Base-by-base conservation (phyloP, 1,140 invertebrate genomes). In the Druon quercuslanigerum region DNA sequence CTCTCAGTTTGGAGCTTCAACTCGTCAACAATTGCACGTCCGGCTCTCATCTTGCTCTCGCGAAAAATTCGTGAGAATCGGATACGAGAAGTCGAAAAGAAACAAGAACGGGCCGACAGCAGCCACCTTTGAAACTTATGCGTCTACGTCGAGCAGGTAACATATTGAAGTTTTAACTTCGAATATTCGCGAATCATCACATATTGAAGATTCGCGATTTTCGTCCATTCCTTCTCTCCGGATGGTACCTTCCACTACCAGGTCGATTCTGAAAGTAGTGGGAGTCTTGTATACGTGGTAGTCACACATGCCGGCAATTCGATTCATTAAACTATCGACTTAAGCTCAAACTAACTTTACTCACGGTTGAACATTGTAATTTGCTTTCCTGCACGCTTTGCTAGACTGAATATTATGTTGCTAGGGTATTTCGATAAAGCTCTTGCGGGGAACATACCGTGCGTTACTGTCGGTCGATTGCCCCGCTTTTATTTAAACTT, bases 111-210 rank as follows among this genome's bases (percentile, higher is more conserved):
- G 78, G 79, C 82, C 84, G 79, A 77, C 78, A 79, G 79, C 78
- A 78, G 78, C 84, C 84, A 89, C 83, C 84, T 85, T 86, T 86
- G 86, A 90, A 89, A 91, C 90, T 89, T 91, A 91, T 91, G 90
- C 90, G 89, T 91, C 90, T 90, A 85, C 89, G 87, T 85, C 89
- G 89, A 91, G 90, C 88, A 91, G 90, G 90, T 91, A 91, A 90
- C 71, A 17, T 60, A 77, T 46, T 16, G 74, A n/a, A 6, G 25
- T 56, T 74, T 56, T 4, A 54, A 51, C 46, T 19, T 17, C 12
- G 19, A 74, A 33, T 40, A 51, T 54, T 76, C 20, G 50, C 20
- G 50, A 52, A 25, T 51, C 3, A 16, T 51, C 40, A 40, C 14
- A 50, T 72, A 50, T 50, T n/a, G 14, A 17, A 40, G 33, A 9